Evolutionary conservation across 2,113 vertebrate species (phyloP), one percentile per base, ranked within the genome.

Genomic region (Camelus bactrianus): DNA sequence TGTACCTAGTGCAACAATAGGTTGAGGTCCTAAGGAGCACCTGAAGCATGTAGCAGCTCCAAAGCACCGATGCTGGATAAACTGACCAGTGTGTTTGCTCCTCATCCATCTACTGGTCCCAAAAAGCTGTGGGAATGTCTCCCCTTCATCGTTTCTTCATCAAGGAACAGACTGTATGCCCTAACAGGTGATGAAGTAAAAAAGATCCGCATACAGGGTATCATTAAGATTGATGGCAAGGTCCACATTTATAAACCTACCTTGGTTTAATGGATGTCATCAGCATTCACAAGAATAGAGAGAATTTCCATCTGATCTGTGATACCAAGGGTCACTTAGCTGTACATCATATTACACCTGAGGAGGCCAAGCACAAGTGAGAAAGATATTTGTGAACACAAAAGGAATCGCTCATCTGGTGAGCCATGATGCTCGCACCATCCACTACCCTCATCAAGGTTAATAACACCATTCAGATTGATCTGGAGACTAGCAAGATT

Each of bases 221-320:
- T 32, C 52, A 54, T 77, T 77, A 54, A 77, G 11, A 54, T 54
- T 77, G 32, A 77, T 54, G 30, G 5, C 98, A 99, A 99, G 94
- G 99, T 99, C 88, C 99, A 99, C 98, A 99, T 99, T 0, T 99
- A 99, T 58, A 93, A 98, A 99, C 99, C 96, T 99, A 99, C 92
- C 99, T 99, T 28, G 99, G 99, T 28, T 99, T 99, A 96, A 99
- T 99, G 99, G 99, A 99, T 98, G 99, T 99, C 96, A 99, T 99
- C 98, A 99, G 99, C 98, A 99, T 99, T 15, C 99, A 99, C 94
- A 99, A 99, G 98, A 99, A 99, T 0, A 98, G 98, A 0, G 99
- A 99, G 96, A 99, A 99, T 94, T 99, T 99, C 98, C 99, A 99
- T 85, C 98, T 99, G 98, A 99, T 99, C 93, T 99, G 99, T 0